Evolutionary conservation across 2,888 invertebrate species (phyloP).

Genomic region (Lasioglossum villosulum): DNA sequence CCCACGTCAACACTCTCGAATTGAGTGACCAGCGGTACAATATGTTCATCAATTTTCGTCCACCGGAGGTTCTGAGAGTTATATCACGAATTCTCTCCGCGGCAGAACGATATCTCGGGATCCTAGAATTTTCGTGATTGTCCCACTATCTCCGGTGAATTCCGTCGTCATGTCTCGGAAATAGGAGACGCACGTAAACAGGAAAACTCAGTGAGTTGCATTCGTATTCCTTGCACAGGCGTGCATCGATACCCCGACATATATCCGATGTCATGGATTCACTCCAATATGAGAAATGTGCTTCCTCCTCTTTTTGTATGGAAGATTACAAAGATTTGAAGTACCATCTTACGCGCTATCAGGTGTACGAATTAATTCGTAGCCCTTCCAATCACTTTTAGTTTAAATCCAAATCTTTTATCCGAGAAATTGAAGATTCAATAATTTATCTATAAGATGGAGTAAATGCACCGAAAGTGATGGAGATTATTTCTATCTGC

Average conservation of each 20-base stretch:
- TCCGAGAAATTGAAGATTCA: background rate
- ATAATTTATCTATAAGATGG: background rate
- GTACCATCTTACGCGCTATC: background rate
- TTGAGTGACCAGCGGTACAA: background rate
- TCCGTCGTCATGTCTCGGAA: background rate
- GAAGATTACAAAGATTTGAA: background rate
- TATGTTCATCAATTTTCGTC: background rate
- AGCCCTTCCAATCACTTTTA: background rate
- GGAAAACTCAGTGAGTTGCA: background rate
- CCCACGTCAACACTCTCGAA: background rate
- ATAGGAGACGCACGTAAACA: slow-evolving; percentile 14
- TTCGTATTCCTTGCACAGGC: slow-evolving; percentile 16
- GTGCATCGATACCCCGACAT: slow-evolving; percentile 25
- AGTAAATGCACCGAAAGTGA: background rate
- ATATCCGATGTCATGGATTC: slow-evolving; percentile 11
- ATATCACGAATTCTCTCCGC: background rate
- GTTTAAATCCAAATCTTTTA: background rate
- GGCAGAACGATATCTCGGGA: background rate
- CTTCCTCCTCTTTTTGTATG: background rate
- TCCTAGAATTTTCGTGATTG: slow-evolving; percentile 4
- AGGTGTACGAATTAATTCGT: background rate
- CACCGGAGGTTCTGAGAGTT: background rate
- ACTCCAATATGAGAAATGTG: background rate
- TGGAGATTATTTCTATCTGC: slow-evolving; percentile 36
- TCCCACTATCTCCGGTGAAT: background rate